Base-by-base conservation (phyloP, 2,888 invertebrate genomes). In the Volucella bombylans region DNA sequence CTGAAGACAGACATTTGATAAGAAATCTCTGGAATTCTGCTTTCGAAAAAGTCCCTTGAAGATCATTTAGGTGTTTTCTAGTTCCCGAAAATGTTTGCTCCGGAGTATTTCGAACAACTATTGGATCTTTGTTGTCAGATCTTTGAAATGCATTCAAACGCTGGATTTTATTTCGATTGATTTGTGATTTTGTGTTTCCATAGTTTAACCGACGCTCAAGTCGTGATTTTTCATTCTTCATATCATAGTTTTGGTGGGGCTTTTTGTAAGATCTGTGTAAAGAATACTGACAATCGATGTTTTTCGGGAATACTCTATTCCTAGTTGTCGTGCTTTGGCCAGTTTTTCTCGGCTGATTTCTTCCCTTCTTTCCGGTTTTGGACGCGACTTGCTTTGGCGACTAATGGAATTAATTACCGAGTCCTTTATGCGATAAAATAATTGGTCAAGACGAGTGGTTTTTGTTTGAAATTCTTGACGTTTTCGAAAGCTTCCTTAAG, bases 151-250 rank as follows among this genome's bases (percentile, higher is more conserved):
- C 14, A 11, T 45, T 18, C 4, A 4, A 31, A 10, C 52, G 38
- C 8, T 57, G 67, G 15, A 62, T 61, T 15, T 61, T 71, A 2
- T 1, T 67, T 10, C 71, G 47, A 61, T 85, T 85, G 2, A 11
- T 9, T n/a, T 71, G 43, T 0, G 76, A 80, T 23, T 18, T 67
- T 1, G 6, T 39, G 38, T 85, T 85, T 1, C 83, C 83, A 47
- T 85, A 85, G 1, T 67, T 49, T 2, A 85, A 43, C 0, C 83
- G 71, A n/a, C 83, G 71, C 14, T 65, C 74, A 15, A 69, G 83
- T 10, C 52, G 18, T 0, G 10, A 61, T 54, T 50, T 83, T 50
- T 43, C 49, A 6, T 2, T 18, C 6, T 50, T 10, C 45, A 8
- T 62, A 2, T 62, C 65, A 4, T 55, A 8, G 0, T 38, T 6